Evolutionary conservation across 2,113 vertebrate species (phyloP).

Genomic region (Pedetes capensis): DNA sequence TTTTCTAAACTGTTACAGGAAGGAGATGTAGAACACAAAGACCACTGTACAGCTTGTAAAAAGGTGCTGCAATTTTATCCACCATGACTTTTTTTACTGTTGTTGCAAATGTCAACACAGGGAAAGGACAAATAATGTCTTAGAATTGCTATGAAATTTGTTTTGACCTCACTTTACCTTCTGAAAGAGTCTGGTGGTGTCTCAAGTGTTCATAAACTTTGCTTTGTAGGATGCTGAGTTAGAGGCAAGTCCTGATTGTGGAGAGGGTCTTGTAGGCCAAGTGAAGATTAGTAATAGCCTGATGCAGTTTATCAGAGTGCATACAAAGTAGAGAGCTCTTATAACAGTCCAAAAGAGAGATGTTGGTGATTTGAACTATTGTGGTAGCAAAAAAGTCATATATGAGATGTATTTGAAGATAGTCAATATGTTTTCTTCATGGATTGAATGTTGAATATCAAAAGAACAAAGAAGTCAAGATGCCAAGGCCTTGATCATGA

Average conservation of each 20-base stretch:
- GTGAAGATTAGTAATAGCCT: background rate
- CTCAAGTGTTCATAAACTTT: too few relatives aligned
- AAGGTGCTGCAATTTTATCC: background rate
- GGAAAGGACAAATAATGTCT: background rate
- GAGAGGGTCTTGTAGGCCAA: background rate
- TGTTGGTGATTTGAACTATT: background rate
- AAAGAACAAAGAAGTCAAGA: background rate
- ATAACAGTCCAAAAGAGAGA: background rate
- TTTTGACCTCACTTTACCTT: background rate
- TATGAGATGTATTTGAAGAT: background rate
- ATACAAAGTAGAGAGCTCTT: background rate
- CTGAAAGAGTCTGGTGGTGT: too few relatives aligned
- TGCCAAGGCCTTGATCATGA: background rate
- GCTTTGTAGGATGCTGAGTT: background rate
- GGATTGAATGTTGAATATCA: background rate
- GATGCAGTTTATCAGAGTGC: background rate
- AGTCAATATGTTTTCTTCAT: background rate
- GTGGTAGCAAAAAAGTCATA: background rate
- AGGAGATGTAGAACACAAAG: too few relatives aligned
- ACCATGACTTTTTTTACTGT: background rate
- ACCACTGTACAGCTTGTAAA: background rate
- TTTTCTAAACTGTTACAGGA: too few relatives aligned
- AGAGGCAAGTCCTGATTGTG: background rate
- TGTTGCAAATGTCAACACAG: background rate
- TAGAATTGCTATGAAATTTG: background rate